Conservation (phyloP, 2,113 vertebrate species). For the Silurus meridionalis region DNA sequence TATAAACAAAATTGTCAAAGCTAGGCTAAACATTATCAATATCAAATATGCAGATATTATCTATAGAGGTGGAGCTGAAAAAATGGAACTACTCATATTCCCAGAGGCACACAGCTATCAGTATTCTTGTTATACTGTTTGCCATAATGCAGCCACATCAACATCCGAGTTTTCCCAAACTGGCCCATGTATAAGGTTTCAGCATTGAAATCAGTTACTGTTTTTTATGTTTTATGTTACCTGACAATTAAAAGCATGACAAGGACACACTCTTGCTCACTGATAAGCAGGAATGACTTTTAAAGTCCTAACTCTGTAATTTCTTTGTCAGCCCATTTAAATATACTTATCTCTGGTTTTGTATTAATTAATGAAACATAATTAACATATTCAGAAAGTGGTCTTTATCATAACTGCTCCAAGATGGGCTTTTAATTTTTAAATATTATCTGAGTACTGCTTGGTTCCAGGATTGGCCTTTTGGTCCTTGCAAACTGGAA, state of each 20-base stretch:
- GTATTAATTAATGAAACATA: constrained; percentile 44
- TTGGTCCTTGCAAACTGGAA: neutral
- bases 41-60: constrained; percentile 30
- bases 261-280: constrained; percentile 23
- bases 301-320: constrained; percentile 8
- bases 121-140: neutral
- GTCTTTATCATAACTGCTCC: constrained; percentile 46
- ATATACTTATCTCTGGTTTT: constrained; percentile 40
- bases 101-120: neutral
- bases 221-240: constrained; percentile 16
- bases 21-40: constrained; percentile 33
- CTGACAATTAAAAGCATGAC: constrained; percentile 25
- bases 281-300: constrained; percentile 48
- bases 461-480: constrained; percentile 38
- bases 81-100: neutral
- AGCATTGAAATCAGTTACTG: neutral
- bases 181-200: neutral
- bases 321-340: constrained; percentile 28
- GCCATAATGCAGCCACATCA: neutral
- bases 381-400: constrained; percentile 33
- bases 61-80: neutral
- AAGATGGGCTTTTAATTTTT: constrained; percentile 27
- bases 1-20: constrained; percentile 48
- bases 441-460: constrained; percentile 38
- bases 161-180: neutral